phyloP scores from a whole-genome alignment of 1,140 invertebrate genomes.

The Calephelis nemesis region DNA sequence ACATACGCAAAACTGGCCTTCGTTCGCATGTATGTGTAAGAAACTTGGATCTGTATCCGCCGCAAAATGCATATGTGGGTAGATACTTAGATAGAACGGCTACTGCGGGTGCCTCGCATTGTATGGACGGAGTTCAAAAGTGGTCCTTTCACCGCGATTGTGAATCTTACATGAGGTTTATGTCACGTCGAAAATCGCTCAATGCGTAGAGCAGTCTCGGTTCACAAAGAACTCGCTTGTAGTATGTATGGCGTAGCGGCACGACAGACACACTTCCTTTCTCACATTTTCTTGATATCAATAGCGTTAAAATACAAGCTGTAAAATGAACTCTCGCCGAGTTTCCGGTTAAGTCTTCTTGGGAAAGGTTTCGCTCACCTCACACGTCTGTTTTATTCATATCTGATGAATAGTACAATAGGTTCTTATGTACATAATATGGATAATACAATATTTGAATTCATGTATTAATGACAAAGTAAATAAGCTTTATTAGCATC shows the following conservation, averaged over 20 bases:
- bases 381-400: slow-evolving; percentile 39
- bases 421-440: slow-evolving; percentile 23
- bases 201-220: slow-evolving; percentile 46
- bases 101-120: slow-evolving; percentile 73
- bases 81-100: slow-evolving; percentile 69
- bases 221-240: slow-evolving; percentile 61
- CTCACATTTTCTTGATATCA: slow-evolving; percentile 77
- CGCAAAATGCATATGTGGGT: slow-evolving; percentile 72
- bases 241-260: slow-evolving; percentile 64
- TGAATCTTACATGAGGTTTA: slow-evolving; percentile 63
- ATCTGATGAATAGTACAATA: slow-evolving; percentile 32
- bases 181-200: slow-evolving; percentile 61
- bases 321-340: slow-evolving; percentile 64
- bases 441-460: slow-evolving; percentile 14
- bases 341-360: slow-evolving; percentile 61
- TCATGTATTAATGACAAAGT: slow-evolving; percentile 1
- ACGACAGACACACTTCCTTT: slow-evolving; percentile 75
- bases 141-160: slow-evolving; percentile 68
- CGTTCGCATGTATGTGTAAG: slow-evolving; percentile 72
- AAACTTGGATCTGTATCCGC: slow-evolving; percentile 76
- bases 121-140: slow-evolving; percentile 64
- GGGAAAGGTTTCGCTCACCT: slow-evolving; percentile 51
- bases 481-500: slow-evolving; percentile 10
- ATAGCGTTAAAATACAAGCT: slow-evolving; percentile 68
- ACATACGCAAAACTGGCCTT: slow-evolving; percentile 74